phyloP scores from a whole-genome alignment of 2,797 vertebrate genomes.

The Ibycter americanus region DNA sequence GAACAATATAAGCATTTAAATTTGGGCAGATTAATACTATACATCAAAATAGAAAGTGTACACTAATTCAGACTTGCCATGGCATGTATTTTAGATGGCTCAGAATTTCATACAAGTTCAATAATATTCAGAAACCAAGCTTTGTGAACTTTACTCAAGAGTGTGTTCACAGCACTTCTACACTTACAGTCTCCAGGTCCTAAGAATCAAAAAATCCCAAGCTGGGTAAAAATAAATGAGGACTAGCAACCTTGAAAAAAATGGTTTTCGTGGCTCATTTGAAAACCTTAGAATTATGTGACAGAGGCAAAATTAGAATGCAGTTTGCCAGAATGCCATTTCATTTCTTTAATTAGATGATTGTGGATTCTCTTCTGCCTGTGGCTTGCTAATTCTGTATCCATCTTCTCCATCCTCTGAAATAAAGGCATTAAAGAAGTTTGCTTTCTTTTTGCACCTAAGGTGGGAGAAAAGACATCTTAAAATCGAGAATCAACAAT shows the following conservation, averaged over 20 bases:
- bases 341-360: neutral
- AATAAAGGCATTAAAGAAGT: neutral
- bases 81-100: neutral
- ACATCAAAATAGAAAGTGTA: neutral
- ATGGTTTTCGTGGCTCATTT: neutral
- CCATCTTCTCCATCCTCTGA: neutral
- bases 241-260: neutral
- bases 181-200: neutral
- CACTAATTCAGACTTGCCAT: neutral
- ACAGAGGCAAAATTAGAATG: neutral
- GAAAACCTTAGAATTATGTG: neutral
- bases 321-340: neutral
- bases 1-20: neutral
- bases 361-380: neutral
- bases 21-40: neutral
- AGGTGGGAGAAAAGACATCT: neutral
- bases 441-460: neutral
- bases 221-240: neutral
- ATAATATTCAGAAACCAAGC: neutral
- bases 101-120: neutral
- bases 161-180: neutral
- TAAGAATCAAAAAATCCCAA: neutral
- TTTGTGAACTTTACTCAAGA: neutral
- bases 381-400: neutral
- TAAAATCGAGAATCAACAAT: neutral